Conservation (phyloP, 2,113 vertebrate genomes). For the Sturnira hondurensis region DNA sequence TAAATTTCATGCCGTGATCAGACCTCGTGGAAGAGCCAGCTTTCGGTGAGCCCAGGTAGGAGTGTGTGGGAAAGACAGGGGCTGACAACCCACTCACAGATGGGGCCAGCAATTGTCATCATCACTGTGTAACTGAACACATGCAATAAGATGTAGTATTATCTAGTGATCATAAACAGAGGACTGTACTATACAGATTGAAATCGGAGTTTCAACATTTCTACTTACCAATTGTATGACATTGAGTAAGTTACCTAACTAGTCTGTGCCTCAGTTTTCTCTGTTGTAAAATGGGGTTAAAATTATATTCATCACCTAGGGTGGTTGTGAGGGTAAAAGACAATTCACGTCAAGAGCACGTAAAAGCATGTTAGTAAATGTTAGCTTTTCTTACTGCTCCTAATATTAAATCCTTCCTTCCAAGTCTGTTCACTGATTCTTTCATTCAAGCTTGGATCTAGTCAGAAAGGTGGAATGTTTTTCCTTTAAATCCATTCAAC, state of each 20-base stretch:
- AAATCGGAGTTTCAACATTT: slow-evolving; percentile 4
- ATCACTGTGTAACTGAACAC: background rate
- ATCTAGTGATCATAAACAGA: background rate
- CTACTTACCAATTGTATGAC: slow-evolving; percentile 12
- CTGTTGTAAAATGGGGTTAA: background rate
- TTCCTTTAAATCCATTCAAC: background rate
- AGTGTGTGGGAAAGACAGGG: background rate
- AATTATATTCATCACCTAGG: background rate
- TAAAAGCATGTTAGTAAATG: background rate
- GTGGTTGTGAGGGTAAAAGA: background rate
- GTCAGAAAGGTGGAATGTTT: background rate
- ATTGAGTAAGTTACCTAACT: background rate
- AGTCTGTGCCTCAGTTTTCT: background rate
- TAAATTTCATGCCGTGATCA: background rate
- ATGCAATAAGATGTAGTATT: background rate
- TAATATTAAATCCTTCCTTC: background rate
- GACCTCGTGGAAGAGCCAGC: background rate
- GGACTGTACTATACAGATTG: background rate
- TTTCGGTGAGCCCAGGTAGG: background rate
- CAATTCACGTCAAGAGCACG: background rate
- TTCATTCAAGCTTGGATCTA: background rate
- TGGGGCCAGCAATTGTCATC: background rate
- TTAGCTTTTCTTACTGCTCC: background rate
- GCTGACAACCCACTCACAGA: background rate
- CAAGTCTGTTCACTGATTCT: background rate